phyloP scores from a whole-genome alignment of 2,888 invertebrate species.

The Pseudococcus longispinus region DNA sequence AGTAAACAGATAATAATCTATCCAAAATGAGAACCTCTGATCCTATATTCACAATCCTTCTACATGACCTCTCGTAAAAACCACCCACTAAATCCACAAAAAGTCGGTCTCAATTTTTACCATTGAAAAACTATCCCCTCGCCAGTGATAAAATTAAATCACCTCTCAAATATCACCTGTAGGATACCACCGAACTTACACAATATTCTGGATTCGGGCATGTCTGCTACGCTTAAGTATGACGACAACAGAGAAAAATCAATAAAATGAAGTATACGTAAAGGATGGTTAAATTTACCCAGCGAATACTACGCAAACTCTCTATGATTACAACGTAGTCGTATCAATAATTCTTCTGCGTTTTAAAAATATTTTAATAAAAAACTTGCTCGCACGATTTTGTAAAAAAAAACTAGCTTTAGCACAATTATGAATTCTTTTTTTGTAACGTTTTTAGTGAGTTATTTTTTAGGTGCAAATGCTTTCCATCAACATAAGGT shows the following conservation, averaged over 20 bases:
- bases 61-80: no score
- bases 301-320: not conserved
- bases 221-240: not conserved
- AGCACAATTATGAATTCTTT: not conserved
- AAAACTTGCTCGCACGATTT: not conserved
- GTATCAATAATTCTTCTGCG: not conserved
- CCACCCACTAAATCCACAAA: not conserved
- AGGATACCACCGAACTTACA: not conserved
- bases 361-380: not conserved
- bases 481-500: constrained; percentile 32
- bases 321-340: not conserved
- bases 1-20: no score
- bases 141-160: not conserved
- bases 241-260: constrained; percentile 28
- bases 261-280: not conserved
- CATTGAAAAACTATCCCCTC: not conserved
- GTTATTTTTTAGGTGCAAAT: not conserved
- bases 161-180: not conserved
- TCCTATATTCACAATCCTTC: no score
- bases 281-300: not conserved
- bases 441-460: not conserved
- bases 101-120: not conserved
- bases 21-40: no score
- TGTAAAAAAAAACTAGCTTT: not conserved
- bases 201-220: not conserved